Evolutionary conservation across 2,113 vertebrate species (phyloP).

Genomic region (Pomatostomus ruficeps): DNA sequence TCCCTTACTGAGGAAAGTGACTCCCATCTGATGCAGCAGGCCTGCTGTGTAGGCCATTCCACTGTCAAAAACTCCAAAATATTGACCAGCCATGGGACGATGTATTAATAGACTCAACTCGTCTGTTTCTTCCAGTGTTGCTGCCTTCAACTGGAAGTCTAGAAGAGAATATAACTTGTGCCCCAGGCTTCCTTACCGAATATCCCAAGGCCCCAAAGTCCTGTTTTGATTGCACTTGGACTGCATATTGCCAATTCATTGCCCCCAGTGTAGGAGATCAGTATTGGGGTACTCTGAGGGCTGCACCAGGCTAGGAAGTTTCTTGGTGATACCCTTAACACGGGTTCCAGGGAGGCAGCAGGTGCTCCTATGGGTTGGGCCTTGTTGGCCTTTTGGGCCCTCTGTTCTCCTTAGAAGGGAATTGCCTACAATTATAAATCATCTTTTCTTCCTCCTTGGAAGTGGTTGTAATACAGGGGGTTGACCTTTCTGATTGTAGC

Average conservation of each 20-base stretch:
- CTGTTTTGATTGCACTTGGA: background rate
- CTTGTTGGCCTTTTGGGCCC: too few species aligned
- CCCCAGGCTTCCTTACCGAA: background rate
- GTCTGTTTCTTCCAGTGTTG: background rate
- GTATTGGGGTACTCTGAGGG: too few species aligned
- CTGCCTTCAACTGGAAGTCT: background rate
- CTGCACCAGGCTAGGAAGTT: too few species aligned
- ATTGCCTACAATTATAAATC: fast-evolving
- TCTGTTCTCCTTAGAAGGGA: too few species aligned
- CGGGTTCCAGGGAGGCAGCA: background rate
- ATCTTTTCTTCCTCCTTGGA: background rate
- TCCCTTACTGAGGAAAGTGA: background rate
- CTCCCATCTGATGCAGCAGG: background rate
- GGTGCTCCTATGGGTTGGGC: fast-evolving
- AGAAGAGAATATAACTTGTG: background rate
- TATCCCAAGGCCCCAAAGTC: background rate
- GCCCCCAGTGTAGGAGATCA: background rate
- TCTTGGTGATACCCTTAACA: background rate
- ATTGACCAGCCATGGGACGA: background rate
- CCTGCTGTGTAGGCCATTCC: background rate
- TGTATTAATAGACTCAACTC: background rate
- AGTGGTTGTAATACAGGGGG: background rate
- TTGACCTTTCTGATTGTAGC: background rate
- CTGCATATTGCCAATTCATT: background rate
- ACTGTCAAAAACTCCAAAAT: background rate